These are phyloP conservation scores for Blennius ocellaris DNA, from an alignment of 2,113 vertebrate species.

Conservation along the genomic window DNA sequence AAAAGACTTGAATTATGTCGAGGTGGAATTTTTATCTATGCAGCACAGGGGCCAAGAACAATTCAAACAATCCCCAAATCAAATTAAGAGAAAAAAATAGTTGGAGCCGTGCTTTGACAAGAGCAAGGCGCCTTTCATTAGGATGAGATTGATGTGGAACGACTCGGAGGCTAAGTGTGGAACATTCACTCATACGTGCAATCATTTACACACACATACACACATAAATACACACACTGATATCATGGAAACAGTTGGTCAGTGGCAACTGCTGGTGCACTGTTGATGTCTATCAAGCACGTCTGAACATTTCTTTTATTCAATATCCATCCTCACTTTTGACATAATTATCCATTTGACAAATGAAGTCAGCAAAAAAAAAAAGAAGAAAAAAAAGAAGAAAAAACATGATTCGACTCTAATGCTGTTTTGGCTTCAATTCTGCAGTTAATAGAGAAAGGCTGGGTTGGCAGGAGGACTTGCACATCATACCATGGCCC, in stretches of 20 bases:
- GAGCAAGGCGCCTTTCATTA: conserved; percentile 77
- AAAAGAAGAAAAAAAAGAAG: conserved; percentile 27
- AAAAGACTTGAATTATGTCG: conserved; percentile 43
- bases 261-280: conserved; percentile 49
- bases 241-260: conserved; percentile 77
- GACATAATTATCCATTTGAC: conserved; percentile 65
- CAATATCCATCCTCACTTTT: conserved; percentile 64
- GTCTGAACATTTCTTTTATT: conserved; percentile 61
- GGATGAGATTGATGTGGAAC: conserved; percentile 76
- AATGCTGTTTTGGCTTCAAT: conserved; percentile 56
- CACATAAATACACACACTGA: conserved; percentile 64
- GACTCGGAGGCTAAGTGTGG: conserved; percentile 66
- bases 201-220: conserved; percentile 58
- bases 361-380: conserved; percentile 61
- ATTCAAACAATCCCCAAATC: conserved; percentile 71
- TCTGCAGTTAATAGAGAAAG: conserved; percentile 57
- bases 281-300: conserved; percentile 63
- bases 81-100: conserved; percentile 70
- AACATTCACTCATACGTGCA: conserved; percentile 63
- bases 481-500: conserved; percentile 41
- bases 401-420: conserved; percentile 45
- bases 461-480: conserved; percentile 56
- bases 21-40: conserved; percentile 59
- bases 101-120: conserved; percentile 68
- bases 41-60: conserved; percentile 57